A percentile compares a stretch with the other conserved stretches of the same genome.
phyloP scores from a whole-genome alignment of 2,888 invertebrate genomes.

The Diadromus collaris region DNA sequence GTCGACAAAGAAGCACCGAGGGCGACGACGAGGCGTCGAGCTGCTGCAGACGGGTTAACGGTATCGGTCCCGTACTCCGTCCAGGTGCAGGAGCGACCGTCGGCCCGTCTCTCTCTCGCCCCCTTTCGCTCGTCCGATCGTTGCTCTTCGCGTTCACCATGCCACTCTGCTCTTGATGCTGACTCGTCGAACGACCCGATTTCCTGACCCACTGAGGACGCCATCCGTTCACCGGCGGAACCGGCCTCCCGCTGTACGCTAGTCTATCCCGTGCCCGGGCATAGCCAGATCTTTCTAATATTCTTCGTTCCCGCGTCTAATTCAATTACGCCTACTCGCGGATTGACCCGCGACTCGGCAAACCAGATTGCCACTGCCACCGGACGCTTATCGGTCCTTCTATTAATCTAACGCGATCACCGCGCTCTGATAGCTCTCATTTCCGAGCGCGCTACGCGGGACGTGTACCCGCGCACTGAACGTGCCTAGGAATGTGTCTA shows the following conservation, averaged over 20 bases:
- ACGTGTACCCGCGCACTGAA: not conserved
- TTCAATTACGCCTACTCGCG: constrained; percentile 42
- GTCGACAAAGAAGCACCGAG: constrained; percentile 45
- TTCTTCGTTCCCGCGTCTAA: constrained; percentile 27
- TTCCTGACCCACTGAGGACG: constrained; percentile 66
- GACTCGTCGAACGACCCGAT: constrained; percentile 61
- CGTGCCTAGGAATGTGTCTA: constrained; percentile 11
- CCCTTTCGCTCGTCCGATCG: constrained; percentile 31
- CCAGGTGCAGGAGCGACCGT: constrained; percentile 27
- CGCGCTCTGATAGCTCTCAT: constrained; percentile 40
- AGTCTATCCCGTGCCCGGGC: not conserved
- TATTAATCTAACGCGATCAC: constrained; percentile 38
- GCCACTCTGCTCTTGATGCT: constrained; percentile 36
- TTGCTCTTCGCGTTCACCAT: constrained; percentile 26
- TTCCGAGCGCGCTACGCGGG: not conserved
- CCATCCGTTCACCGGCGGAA: constrained; percentile 27
- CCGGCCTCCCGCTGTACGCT: not conserved
- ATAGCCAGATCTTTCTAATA: constrained; percentile 5
- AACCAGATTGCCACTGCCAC: constrained; percentile 2
- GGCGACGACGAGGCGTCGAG: constrained; percentile 42
- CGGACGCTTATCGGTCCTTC: not conserved
- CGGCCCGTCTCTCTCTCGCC: constrained; percentile 14
- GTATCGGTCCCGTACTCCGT: constrained; percentile 42
- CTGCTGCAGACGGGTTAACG: constrained; percentile 60
- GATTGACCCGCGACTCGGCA: constrained; percentile 39